Percentiles rank a stretch among this genome's conserved stretches.
Conservation (phyloP, 2,113 vertebrate genomes). For the human region DNA sequence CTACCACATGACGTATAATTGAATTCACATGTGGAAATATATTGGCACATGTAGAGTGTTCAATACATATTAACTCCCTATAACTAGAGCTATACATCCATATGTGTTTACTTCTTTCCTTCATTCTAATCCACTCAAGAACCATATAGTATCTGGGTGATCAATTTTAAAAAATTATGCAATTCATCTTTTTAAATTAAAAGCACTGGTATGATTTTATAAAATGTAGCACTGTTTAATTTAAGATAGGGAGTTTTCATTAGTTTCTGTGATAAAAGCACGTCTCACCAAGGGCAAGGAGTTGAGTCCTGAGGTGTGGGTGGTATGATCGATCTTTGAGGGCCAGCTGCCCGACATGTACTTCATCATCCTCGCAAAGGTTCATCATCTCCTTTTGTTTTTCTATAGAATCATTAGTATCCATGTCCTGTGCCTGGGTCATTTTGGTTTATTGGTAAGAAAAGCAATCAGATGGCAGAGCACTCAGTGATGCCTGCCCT, state of each 20-base stretch:
- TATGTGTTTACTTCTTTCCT: neutral
- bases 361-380: neutral
- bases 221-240: neutral
- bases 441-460: neutral
- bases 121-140: neutral
- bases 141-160: neutral
- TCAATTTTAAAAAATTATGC: neutral
- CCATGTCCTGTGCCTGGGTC: neutral
- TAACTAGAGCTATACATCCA: neutral
- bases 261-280: constrained; percentile 12
- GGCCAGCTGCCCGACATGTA: neutral
- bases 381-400: neutral
- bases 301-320: neutral
- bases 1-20: neutral
- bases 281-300: neutral
- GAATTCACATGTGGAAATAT: neutral
- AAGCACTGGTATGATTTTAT: neutral
- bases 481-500: neutral
- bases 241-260: neutral
- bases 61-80: neutral
- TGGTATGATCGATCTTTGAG: neutral
- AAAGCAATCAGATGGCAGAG: neutral
- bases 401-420: neutral
- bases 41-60: neutral
- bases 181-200: neutral